Conservation (phyloP, 2,888 invertebrate species). For the Lasioglossum calceatum region DNA sequence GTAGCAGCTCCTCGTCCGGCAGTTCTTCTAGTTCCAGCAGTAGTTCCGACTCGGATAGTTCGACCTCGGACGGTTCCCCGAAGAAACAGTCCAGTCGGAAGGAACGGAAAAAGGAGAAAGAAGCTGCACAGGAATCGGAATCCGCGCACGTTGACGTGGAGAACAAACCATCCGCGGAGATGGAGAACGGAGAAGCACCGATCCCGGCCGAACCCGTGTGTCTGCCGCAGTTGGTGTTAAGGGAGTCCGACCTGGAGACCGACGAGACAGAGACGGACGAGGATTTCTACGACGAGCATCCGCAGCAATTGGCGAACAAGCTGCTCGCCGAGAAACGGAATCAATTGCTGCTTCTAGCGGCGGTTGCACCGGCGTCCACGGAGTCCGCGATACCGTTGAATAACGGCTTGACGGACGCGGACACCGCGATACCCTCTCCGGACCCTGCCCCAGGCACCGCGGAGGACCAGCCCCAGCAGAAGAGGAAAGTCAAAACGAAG, state of each 20-base stretch:
- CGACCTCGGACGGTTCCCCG: slow-evolving; percentile 86
- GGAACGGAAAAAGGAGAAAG: slow-evolving; percentile 82
- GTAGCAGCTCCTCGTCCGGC: slow-evolving; percentile 90
- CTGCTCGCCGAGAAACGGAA: slow-evolving; percentile 91
- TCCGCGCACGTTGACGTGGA: slow-evolving; percentile 85
- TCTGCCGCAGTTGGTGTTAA: slow-evolving; percentile 87
- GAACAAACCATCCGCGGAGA: slow-evolving; percentile 53
- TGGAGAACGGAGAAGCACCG: slow-evolving; percentile 52
- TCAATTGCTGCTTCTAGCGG: slow-evolving; percentile 87
- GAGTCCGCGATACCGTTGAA: slow-evolving; percentile 75
- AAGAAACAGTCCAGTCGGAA: slow-evolving; percentile 81
- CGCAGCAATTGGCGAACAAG: slow-evolving; percentile 90
- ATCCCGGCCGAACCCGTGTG: slow-evolving; percentile 81
- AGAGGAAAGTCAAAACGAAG: slow-evolving; percentile 87
- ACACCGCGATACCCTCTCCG: slow-evolving; percentile 69
- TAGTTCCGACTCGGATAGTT: slow-evolving; percentile 87
- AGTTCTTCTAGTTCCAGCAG: slow-evolving; percentile 87
- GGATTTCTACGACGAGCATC: slow-evolving; percentile 94
- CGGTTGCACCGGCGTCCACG: slow-evolving; percentile 86
- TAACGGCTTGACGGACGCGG: slow-evolving; percentile 77
- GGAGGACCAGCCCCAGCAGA: slow-evolving; percentile 73
- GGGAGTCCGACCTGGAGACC: slow-evolving; percentile 94
- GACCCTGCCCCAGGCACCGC: slow-evolving; percentile 34
- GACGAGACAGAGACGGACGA: slow-evolving; percentile 94
- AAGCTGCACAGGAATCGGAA: slow-evolving; percentile 82